Evolutionary conservation across 2,113 vertebrate genomes (phyloP).

Genomic region (Dasyurus viverrinus): DNA sequence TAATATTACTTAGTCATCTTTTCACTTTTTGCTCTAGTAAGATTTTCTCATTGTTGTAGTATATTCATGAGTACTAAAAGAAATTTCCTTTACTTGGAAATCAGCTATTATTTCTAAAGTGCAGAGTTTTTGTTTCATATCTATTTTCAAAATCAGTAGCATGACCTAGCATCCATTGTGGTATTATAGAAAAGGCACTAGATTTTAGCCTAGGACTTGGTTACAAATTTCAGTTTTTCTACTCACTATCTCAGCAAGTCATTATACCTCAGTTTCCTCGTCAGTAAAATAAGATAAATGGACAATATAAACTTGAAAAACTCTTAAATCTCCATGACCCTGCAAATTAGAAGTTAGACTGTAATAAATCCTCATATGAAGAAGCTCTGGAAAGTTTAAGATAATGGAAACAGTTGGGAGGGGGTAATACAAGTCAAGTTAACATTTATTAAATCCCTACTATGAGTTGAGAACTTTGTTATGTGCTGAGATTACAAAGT

Average conservation of each 20-base stretch:
- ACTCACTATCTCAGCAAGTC: background rate
- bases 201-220: background rate
- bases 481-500: background rate
- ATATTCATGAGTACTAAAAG: background rate
- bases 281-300: background rate
- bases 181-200: background rate
- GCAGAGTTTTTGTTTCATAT: background rate
- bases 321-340: background rate
- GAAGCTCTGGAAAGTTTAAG: background rate
- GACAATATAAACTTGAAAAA: background rate
- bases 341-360: background rate
- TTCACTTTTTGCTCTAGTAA: background rate
- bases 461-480: background rate
- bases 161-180: background rate
- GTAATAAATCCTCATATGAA: background rate
- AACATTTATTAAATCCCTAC: background rate
- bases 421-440: background rate
- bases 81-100: background rate
- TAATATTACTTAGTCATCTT: background rate
- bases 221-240: background rate
- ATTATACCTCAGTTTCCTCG: background rate
- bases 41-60: background rate
- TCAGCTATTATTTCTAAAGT: background rate
- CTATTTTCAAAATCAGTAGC: background rate
- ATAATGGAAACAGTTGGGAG: background rate